Conservation (phyloP, 1,140 invertebrate genomes). For the Drosophila ficusphila region DNA sequence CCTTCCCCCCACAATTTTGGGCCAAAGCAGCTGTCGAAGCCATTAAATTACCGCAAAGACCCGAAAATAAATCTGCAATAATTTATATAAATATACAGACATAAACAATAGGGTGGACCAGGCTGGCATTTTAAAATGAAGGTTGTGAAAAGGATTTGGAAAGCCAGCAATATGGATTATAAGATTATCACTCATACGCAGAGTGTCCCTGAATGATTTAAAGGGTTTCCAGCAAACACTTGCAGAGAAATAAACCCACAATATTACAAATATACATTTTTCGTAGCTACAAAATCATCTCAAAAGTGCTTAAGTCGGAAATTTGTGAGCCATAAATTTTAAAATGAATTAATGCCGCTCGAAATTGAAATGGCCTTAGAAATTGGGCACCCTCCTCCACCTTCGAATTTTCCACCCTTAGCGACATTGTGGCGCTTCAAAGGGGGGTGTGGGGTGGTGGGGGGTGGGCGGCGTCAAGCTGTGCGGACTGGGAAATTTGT, state of each 20-base stretch:
- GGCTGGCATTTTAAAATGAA: neutral
- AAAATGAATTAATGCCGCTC: slow-evolving; percentile 75
- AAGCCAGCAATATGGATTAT: neutral
- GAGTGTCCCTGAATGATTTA: neutral
- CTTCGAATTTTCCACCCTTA: neutral
- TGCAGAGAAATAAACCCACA: neutral
- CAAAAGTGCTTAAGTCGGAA: slow-evolving; percentile 50
- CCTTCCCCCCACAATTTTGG: neutral
- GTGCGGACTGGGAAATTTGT: neutral
- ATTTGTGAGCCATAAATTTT: slow-evolving; percentile 76
- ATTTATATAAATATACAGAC: slow-evolving; percentile 27
- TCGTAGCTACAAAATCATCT: slow-evolving; percentile 32
- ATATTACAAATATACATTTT: neutral
- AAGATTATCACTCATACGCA: neutral
- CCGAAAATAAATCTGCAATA: slow-evolving; percentile 47
- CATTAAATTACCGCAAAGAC: slow-evolving; percentile 48
- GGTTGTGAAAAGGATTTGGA: neutral
- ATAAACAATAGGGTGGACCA: neutral
- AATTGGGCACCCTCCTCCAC: slow-evolving; percentile 1
- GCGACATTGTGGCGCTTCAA: slow-evolving; percentile 33
- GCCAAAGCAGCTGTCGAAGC: slow-evolving; percentile 47
- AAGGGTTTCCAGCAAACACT: neutral
- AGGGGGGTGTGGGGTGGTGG: neutral
- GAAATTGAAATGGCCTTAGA: slow-evolving; percentile 74
- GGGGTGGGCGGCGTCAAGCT: too few relatives aligned